Conservation (phyloP, 2,113 vertebrate genomes). For the Andinoacara biseriatus region DNA sequence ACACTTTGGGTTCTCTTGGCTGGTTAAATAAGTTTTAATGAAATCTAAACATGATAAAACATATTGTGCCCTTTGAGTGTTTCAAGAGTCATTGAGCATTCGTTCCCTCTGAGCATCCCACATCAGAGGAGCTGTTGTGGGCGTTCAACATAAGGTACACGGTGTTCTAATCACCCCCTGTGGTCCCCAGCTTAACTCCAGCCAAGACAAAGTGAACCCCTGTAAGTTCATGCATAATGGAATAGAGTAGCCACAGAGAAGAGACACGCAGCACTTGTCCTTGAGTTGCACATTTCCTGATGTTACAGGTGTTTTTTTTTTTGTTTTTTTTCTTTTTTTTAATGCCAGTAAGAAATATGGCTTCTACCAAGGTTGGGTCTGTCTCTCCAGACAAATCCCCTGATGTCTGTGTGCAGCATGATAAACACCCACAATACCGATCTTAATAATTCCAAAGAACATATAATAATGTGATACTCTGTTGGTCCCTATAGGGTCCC, state of each 20-base stretch:
- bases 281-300: conserved; percentile 58
- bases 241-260: conserved; percentile 42
- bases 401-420: conserved; percentile 26
- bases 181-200: conserved; percentile 63
- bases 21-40: conserved; percentile 25
- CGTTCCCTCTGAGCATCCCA: conserved; percentile 50
- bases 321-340: not conserved
- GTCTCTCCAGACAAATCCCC: conserved; percentile 1
- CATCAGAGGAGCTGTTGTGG: conserved; percentile 65
- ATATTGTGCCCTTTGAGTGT: conserved; percentile 55
- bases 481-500: conserved; percentile 35
- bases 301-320: conserved; percentile 56
- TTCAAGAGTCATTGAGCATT: conserved; percentile 60
- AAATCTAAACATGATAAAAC: conserved; percentile 39
- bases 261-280: conserved; percentile 42
- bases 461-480: conserved; percentile 54
- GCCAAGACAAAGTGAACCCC: conserved; percentile 67
- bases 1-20: conserved; percentile 2
- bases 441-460: conserved; percentile 44
- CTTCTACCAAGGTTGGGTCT: conserved; percentile 26
- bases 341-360: conserved; percentile 6
- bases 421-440: conserved; percentile 45
- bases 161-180: conserved; percentile 71
- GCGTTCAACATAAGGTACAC: conserved; percentile 70
- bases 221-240: conserved; percentile 72